Conservation (phyloP, 2,113 vertebrate species). For the human region GRCh38 chr5:175260001-175260500, state of each 20-base stretch:
- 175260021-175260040: neutral
- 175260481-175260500: neutral
- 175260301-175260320: neutral
- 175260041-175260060: neutral
- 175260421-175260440: constrained; percentile 2
- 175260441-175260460: neutral
- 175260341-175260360: neutral
- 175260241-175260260: neutral
- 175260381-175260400: neutral
- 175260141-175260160: neutral
- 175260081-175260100: neutral
- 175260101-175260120: neutral
- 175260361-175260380: neutral
- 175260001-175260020: neutral
- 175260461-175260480: constrained; percentile 4
- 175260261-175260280: neutral
- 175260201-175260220: neutral
- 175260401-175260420: neutral
- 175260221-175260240: neutral
- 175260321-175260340: neutral
- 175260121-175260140: neutral
- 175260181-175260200: neutral
- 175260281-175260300: neutral
- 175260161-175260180: neutral
- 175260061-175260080: neutral